Evolutionary conservation across 2,888 invertebrate species (phyloP).

Genomic region (Dorcus parallelipipedus): DNA sequence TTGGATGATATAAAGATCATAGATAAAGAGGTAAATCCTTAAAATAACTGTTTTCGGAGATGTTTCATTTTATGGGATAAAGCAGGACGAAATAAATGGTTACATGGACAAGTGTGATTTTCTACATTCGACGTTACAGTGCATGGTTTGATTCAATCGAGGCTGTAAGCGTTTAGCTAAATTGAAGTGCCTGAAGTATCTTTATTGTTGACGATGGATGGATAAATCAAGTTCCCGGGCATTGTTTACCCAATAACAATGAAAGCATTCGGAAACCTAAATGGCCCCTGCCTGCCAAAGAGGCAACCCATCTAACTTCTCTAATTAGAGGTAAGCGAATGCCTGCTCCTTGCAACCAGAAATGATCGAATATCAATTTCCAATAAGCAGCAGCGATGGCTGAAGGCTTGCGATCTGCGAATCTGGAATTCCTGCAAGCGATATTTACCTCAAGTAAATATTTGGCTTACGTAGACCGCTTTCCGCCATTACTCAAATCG

Average conservation of each 20-base stretch:
- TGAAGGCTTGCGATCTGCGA: neutral
- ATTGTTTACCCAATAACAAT: constrained; percentile 2
- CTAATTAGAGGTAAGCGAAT: constrained; percentile 1
- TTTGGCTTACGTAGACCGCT: neutral
- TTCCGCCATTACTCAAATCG: neutral
- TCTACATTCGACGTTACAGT: too few relatives aligned
- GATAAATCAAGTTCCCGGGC: neutral
- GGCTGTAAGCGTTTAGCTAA: neutral
- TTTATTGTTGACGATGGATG: neutral
- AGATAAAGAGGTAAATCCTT: too few relatives aligned
- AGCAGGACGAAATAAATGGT: too few relatives aligned
- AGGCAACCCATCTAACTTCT: neutral
- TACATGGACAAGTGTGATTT: too few relatives aligned
- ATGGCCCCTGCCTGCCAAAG: neutral
- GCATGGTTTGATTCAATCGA: too few relatives aligned
- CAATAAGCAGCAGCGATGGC: neutral
- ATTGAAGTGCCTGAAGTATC: constrained; percentile 1
- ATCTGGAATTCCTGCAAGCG: neutral
- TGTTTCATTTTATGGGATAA: too few relatives aligned
- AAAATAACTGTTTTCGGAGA: too few relatives aligned
- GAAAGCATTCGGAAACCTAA: neutral
- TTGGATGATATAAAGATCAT: too few relatives aligned
- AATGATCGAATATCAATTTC: constrained; percentile 1
- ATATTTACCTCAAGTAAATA: neutral
- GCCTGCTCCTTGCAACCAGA: neutral